Percentiles rank a stretch among this genome's conserved stretches.
Evolutionary conservation across 2,888 invertebrate genomes (phyloP).

Genomic region (Tinea trinotella): DNA sequence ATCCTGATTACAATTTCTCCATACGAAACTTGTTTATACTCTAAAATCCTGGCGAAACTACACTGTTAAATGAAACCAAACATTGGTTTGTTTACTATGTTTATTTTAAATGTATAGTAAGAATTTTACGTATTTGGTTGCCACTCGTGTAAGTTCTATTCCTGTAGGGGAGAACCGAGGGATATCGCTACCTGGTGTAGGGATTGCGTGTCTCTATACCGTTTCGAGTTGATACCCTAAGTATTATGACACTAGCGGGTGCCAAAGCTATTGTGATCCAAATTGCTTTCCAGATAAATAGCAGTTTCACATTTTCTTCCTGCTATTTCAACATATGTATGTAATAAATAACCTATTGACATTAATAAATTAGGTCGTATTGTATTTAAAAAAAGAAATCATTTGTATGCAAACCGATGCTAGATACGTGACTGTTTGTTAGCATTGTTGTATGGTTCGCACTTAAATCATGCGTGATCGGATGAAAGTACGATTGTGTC

Average conservation of each 20-base stretch:
- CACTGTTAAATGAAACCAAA: too few species aligned
- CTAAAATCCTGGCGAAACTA: too few species aligned
- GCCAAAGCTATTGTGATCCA: background rate
- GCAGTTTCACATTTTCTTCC: background rate
- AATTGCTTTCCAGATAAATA: background rate
- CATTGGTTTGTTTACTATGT: background rate
- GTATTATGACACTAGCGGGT: background rate
- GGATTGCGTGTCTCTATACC: slow-evolving; percentile 28
- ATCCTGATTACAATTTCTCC: too few species aligned
- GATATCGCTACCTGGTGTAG: slow-evolving; percentile 54
- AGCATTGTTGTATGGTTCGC: slow-evolving; percentile 51
- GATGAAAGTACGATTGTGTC: slow-evolving; percentile 57
- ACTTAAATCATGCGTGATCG: slow-evolving; percentile 62
- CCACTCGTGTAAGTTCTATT: background rate
- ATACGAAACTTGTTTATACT: too few species aligned
- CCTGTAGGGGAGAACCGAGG: slow-evolving; percentile 34
- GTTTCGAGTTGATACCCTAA: background rate
- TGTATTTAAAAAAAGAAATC: slow-evolving; percentile 20
- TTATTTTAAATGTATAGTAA: too few species aligned
- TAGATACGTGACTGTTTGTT: slow-evolving; percentile 28
- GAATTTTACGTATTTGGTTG: background rate
- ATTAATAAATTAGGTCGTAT: slow-evolving; percentile 24
- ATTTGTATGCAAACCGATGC: slow-evolving; percentile 25
- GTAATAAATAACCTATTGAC: slow-evolving; percentile 21
- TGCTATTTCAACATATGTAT: too few species aligned